Evolutionary conservation across 2,888 invertebrate genomes (phyloP).

Genomic region (Dolichomitus sp.): DNA sequence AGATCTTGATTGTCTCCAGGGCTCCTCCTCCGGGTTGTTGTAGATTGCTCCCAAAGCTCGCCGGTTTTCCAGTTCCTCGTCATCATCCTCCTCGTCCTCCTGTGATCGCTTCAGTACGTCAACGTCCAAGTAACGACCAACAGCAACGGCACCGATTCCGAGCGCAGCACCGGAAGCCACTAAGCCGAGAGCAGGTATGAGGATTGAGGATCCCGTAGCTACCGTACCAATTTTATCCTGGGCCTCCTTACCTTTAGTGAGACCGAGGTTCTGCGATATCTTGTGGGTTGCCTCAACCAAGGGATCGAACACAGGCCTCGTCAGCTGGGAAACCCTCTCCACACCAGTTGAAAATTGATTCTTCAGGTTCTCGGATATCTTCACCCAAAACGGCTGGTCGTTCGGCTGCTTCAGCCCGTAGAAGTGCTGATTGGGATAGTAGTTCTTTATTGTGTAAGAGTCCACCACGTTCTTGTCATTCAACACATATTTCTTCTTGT

Average conservation of each 20-base stretch:
- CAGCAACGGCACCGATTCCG: conserved; percentile 93
- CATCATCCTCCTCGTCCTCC: conserved; percentile 87
- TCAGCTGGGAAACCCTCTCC: conserved; percentile 90
- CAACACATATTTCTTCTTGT: conserved; percentile 83
- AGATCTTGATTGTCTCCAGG: conserved; percentile 45
- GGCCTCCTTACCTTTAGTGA: conserved; percentile 87
- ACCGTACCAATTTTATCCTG: conserved; percentile 90
- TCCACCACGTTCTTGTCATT: conserved; percentile 82
- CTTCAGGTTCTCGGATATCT: conserved; percentile 91
- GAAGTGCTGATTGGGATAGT: conserved; percentile 82
- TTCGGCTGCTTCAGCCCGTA: conserved; percentile 89
- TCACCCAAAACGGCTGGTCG: conserved; percentile 91
- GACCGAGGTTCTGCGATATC: conserved; percentile 92
- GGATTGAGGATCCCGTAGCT: conserved; percentile 89
- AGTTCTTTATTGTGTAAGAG: conserved; percentile 80
- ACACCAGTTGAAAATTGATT: conserved; percentile 91
- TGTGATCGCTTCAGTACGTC: conserved; percentile 88
- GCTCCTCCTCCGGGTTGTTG: neutral
- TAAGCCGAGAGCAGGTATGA: conserved; percentile 91
- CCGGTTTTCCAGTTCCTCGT: conserved; percentile 89
- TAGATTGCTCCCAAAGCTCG: conserved; percentile 85
- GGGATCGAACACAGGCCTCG: conserved; percentile 90
- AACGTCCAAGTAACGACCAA: conserved; percentile 91
- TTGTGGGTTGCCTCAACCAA: conserved; percentile 93
- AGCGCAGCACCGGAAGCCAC: conserved; percentile 94